These are phyloP conservation scores for Epinotia demarniana DNA, from an alignment of 2,888 invertebrate species.

Conservation along the genomic window DNA sequence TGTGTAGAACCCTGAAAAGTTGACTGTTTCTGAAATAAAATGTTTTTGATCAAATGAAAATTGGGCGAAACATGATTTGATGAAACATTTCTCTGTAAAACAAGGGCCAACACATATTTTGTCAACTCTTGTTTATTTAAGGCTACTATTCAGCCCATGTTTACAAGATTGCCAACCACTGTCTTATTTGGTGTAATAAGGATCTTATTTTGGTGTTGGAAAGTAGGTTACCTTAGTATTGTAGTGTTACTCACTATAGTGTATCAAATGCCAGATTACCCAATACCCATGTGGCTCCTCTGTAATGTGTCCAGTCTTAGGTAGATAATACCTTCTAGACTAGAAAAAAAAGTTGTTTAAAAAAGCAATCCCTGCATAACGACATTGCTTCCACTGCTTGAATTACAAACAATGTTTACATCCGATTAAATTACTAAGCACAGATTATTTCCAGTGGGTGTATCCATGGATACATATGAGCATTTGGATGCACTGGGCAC, in stretches of 20 bases:
- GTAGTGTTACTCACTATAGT: background rate
- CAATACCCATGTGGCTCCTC: background rate
- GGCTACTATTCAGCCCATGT: background rate
- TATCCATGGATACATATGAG: conserved; percentile 89
- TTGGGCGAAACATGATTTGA: no score
- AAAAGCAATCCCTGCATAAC: no score
- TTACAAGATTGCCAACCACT: background rate
- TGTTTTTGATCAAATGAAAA: no score
- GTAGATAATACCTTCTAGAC: background rate
- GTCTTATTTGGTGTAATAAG: background rate
- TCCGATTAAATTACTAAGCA: conserved; percentile 5
- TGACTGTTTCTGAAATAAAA: no score
- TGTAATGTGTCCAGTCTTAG: background rate
- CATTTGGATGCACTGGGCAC: conserved; percentile 90
- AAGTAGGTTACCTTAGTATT: background rate
- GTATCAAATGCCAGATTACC: background rate
- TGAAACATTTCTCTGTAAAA: no score
- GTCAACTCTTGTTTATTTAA: background rate
- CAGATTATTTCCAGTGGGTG: conserved; percentile 75
- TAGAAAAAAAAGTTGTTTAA: no score
- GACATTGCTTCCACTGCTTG: background rate
- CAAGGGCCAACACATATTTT: no score
- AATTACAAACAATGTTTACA: background rate
- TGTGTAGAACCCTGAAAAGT: no score
- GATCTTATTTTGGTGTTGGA: conserved; percentile 12